Conservation (phyloP, 2,113 vertebrate genomes). For the Pao palembangensis region DNA sequence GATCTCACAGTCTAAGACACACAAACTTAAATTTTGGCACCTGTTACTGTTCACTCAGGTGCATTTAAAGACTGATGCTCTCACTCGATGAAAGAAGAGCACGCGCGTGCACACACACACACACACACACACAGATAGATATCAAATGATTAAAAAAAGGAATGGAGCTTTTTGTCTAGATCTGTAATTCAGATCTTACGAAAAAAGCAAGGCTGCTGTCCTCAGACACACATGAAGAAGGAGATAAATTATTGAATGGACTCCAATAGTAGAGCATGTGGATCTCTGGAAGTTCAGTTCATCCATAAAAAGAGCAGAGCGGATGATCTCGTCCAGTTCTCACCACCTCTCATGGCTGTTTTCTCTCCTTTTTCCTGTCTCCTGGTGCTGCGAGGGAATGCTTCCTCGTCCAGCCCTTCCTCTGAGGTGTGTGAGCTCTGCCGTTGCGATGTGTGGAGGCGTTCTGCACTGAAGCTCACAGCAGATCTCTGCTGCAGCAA, state of each 20-base stretch:
- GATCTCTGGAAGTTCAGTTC: slow-evolving; percentile 46
- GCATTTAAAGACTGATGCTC: not conserved
- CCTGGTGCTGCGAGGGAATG: slow-evolving; percentile 13
- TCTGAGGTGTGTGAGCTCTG: slow-evolving; percentile 47
- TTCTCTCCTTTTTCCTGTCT: slow-evolving; percentile 13
- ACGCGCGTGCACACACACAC: not conserved
- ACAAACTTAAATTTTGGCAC: not conserved
- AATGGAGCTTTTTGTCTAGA: no score
- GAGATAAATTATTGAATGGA: slow-evolving; percentile 59
- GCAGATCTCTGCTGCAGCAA: slow-evolving; percentile 67
- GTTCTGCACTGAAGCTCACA: slow-evolving; percentile 54
- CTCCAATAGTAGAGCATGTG: slow-evolving; percentile 29
- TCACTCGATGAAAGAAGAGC: not conserved
- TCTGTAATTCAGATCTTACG: slow-evolving; percentile 26
- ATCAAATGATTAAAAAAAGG: not conserved
- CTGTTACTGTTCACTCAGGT: not conserved
- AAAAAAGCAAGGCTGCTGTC: slow-evolving; percentile 44
- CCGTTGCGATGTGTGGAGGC: slow-evolving; percentile 48
- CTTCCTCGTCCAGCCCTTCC: slow-evolving; percentile 13
- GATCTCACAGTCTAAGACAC: not conserved
- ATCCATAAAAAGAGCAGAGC: slow-evolving; percentile 23
- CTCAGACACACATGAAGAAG: slow-evolving; percentile 21
- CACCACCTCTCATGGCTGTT: slow-evolving; percentile 24
- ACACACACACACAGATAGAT: slow-evolving; percentile 12
- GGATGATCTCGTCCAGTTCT: slow-evolving; percentile 1